phyloP scores from a whole-genome alignment of 1,140 invertebrate genomes.

The Eumeta japonica region DNA sequence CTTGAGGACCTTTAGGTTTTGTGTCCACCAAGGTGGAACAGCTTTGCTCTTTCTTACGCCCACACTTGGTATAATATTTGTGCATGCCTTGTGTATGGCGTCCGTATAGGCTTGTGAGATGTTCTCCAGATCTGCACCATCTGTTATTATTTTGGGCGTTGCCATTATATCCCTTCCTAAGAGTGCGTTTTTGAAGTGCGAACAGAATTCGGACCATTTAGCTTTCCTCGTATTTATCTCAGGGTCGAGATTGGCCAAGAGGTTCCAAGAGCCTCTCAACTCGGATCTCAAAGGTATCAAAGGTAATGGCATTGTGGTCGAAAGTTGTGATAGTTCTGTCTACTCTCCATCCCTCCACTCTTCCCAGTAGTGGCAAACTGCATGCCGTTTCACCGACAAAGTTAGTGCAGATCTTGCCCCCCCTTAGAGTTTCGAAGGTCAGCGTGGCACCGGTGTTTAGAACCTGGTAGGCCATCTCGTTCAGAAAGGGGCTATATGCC shows the following conservation, averaged over 20 bases:
- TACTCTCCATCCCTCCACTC: not conserved
- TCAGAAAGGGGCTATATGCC: not conserved
- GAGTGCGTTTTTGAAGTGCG: not conserved
- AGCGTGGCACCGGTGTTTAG: not conserved
- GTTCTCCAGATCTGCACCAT: not conserved
- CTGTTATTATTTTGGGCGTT: not conserved
- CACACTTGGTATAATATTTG: constrained; percentile 10
- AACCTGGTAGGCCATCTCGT: not conserved
- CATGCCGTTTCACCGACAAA: not conserved
- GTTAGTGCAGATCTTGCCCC: not conserved
- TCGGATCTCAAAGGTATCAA: not conserved
- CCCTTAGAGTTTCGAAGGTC: constrained; percentile 1
- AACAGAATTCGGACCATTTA: not conserved
- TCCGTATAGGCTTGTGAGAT: constrained; percentile 5
- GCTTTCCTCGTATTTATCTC: constrained; percentile 4
- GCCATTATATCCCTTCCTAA: not conserved
- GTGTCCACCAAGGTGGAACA: constrained; percentile 15
- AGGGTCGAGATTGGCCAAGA: not conserved
- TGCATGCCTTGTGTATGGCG: constrained; percentile 8
- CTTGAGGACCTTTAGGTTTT: constrained; percentile 7
- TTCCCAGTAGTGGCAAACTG: not conserved
- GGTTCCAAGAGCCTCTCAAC: not conserved
- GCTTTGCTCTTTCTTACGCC: not conserved
- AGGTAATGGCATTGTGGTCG: constrained; percentile 5
- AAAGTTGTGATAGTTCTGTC: not conserved